These are phyloP conservation scores for Rhincodon typus DNA, from an alignment of 2,797 vertebrate species.

Conservation along the genomic window DNA sequence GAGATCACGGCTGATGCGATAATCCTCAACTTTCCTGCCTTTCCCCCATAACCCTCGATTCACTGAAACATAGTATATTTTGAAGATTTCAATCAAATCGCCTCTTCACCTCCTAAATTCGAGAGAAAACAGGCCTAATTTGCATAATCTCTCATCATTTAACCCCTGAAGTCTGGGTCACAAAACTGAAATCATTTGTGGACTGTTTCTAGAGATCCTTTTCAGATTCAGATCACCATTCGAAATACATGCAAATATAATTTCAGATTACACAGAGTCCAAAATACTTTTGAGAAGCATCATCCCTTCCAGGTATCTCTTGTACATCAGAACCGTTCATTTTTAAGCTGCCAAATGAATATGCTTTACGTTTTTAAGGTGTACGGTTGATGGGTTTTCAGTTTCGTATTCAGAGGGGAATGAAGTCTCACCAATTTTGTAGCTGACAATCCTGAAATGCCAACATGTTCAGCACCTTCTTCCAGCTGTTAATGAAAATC, in stretches of 20 bases:
- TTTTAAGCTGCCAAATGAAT: not conserved
- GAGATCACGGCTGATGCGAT: too few relatives aligned
- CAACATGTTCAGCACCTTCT: not conserved
- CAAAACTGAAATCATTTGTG: too few relatives aligned
- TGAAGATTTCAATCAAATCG: too few relatives aligned
- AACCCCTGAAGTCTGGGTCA: too few relatives aligned
- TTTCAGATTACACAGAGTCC: not conserved
- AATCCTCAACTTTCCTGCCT: too few relatives aligned
- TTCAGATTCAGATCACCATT: not conserved
- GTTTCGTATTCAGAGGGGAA: not conserved
- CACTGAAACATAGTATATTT: too few relatives aligned
- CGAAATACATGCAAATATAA: not conserved
- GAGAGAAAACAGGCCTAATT: too few relatives aligned
- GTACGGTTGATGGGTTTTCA: not conserved
- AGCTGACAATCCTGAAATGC: not conserved
- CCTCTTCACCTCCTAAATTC: too few relatives aligned
- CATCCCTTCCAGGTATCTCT: not conserved
- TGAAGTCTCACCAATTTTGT: not conserved
- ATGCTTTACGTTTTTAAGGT: not conserved
- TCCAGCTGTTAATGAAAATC: not conserved
- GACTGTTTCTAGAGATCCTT: not conserved
- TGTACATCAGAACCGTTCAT: not conserved
- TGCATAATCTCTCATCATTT: too few relatives aligned
- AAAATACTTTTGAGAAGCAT: not conserved
- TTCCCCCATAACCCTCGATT: too few relatives aligned